phyloP scores from a whole-genome alignment of 1,140 invertebrate species.

The Trachymyrmex cornetzi region DNA sequence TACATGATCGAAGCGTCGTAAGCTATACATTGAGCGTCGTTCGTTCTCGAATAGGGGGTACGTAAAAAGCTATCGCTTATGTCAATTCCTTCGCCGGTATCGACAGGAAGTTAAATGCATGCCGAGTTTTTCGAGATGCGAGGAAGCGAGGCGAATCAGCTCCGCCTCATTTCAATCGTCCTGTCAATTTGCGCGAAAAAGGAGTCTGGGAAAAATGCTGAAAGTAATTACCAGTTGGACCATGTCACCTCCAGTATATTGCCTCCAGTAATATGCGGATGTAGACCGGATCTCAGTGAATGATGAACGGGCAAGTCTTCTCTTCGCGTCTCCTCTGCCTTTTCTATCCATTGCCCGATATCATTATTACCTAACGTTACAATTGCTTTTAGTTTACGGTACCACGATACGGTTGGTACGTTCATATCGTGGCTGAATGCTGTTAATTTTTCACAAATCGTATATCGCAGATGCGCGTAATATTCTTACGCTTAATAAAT shows the following conservation, averaged over 20 bases:
- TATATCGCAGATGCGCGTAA: not conserved
- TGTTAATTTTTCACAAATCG: not conserved
- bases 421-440: no score
- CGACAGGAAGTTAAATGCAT: not conserved
- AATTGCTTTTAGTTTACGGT: constrained; percentile 10
- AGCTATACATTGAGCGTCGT: not conserved
- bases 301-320: not conserved
- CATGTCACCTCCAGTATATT: not conserved
- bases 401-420: not conserved
- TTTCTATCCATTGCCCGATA: not conserved
- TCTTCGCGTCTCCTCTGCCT: not conserved
- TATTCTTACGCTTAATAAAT: constrained; percentile 17
- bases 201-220: not conserved
- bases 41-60: not conserved
- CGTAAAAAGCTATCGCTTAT: not conserved
- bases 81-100: not conserved
- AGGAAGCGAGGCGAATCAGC: constrained; percentile 22
- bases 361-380: constrained; percentile 12
- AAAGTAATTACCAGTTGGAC: not conserved
- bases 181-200: constrained; percentile 15
- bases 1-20: not conserved
- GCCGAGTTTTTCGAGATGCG: not conserved
- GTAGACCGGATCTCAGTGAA: not conserved
- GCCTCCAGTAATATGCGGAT: not conserved
- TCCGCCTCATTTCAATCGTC: constrained; percentile 15